A percentile compares a stretch with the other conserved stretches of the same genome.
Evolutionary conservation across 2,797 vertebrate genomes (phyloP).

Genomic region (Danio aesculapii): DNA sequence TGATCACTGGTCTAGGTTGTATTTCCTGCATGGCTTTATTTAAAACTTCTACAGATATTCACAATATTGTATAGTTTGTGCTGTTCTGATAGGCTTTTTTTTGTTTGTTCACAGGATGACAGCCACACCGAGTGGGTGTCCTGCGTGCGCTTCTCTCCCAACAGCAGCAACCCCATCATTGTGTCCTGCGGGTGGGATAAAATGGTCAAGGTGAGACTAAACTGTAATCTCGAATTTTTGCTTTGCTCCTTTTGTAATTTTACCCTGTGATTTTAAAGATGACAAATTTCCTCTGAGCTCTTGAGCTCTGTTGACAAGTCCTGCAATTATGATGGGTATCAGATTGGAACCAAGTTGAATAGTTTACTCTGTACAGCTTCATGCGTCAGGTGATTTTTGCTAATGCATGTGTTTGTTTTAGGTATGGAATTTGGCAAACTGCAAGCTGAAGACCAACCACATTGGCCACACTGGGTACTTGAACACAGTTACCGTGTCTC

Average conservation of each 20-base stretch:
- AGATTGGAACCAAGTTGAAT: background rate
- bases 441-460: conserved; percentile 99
- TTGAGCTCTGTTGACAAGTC: conserved; percentile 60
- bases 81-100: background rate
- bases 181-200: conserved; percentile 97
- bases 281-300: conserved; percentile 58
- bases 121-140: conserved; percentile 94
- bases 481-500: conserved; percentile 96
- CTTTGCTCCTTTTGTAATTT: background rate
- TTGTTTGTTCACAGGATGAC: conserved; percentile 83
- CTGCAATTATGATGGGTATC: conserved; percentile 65
- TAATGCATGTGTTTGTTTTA: conserved; percentile 57
- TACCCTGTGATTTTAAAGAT: conserved; percentile 63
- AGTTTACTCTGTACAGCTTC: background rate
- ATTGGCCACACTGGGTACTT: conserved; percentile 96
- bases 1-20: no score
- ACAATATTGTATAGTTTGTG: background rate
- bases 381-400: background rate
- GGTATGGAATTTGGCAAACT: conserved; percentile 98
- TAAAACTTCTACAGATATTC: background rate
- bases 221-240: background rate
- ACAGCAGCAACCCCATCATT: conserved; percentile 97
- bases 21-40: background rate
- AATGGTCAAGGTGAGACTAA: conserved; percentile 87
- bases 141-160: conserved; percentile 94